Evolutionary conservation across 2,888 invertebrate species (phyloP).

Genomic region (Lasioglossum oenotherae): DNA sequence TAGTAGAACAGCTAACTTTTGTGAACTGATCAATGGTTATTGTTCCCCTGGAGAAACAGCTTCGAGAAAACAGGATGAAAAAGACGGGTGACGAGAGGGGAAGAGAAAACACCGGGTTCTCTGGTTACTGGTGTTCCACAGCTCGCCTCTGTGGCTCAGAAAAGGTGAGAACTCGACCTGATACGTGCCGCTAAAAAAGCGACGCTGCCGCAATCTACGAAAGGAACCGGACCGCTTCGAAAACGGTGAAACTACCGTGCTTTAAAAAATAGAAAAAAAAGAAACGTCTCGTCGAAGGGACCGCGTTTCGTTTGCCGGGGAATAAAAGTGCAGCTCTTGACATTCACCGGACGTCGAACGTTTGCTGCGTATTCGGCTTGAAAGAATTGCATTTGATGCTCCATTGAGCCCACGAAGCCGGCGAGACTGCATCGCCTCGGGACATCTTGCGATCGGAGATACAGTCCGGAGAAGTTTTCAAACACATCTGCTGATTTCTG

Average conservation of each 20-base stretch:
- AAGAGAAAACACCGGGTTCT: conserved; percentile 16
- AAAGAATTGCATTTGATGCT: conserved; percentile 23
- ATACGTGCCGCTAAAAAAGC: conserved; percentile 35
- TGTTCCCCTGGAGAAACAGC: neutral
- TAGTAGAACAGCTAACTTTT: neutral
- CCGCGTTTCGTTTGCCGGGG: neutral
- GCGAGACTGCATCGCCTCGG: neutral
- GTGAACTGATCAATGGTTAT: neutral
- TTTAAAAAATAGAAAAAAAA: neutral
- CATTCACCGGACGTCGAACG: conserved; percentile 4
- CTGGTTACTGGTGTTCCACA: conserved; percentile 44
- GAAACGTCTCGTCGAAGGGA: neutral
- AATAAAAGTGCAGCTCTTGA: conserved; percentile 3
- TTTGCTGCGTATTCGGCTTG: conserved; percentile 10
- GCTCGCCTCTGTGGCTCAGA: conserved; percentile 28
- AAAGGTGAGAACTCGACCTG: conserved; percentile 19
- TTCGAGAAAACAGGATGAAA: conserved; percentile 1
- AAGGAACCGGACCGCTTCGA: conserved; percentile 3
- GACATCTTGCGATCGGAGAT: neutral
- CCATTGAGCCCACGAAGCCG: neutral
- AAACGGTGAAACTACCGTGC: neutral
- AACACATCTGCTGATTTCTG: neutral
- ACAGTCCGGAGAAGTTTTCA: neutral
- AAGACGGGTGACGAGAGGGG: neutral
- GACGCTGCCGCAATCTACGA: conserved; percentile 24